phyloP scores from a whole-genome alignment of 2,113 vertebrate genomes.

The Rhinoptilus africanus region DNA sequence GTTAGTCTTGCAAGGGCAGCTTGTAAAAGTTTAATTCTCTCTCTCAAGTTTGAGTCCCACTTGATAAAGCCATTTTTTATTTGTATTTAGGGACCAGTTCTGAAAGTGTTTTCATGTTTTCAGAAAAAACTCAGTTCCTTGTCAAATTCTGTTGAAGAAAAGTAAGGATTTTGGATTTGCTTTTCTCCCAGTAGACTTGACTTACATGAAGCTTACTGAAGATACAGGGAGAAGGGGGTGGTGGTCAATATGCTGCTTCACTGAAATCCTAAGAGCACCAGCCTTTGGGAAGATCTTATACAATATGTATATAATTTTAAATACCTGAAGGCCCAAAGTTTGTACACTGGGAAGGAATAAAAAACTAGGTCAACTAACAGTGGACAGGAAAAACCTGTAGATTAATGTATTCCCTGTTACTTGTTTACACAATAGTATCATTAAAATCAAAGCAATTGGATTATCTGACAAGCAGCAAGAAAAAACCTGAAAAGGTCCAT shows the following conservation, averaged over 20 bases:
- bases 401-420: neutral
- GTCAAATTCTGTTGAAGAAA: neutral
- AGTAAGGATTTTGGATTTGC: neutral
- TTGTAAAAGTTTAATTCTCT: neutral
- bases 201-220: neutral
- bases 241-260: neutral
- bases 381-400: neutral
- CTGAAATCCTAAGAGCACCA: neutral
- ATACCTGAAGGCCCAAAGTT: neutral
- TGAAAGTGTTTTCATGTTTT: neutral
- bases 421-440: neutral
- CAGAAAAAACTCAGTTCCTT: neutral
- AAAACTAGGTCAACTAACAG: neutral
- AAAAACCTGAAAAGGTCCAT: neutral
- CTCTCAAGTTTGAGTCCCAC: neutral
- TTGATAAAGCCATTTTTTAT: neutral
- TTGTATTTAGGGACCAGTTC: neutral
- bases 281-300: neutral
- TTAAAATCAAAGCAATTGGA: neutral
- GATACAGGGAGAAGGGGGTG: neutral
- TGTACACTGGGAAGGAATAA: neutral
- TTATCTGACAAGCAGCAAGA: neutral
- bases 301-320: neutral
- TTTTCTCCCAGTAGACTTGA: neutral
- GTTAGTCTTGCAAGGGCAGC: neutral